Percentiles rank a stretch among this genome's conserved stretches.
Evolutionary conservation across 53 echinoderm and acorn worm species (phyloP).

Genomic region (Arbacia lixula): DNA sequence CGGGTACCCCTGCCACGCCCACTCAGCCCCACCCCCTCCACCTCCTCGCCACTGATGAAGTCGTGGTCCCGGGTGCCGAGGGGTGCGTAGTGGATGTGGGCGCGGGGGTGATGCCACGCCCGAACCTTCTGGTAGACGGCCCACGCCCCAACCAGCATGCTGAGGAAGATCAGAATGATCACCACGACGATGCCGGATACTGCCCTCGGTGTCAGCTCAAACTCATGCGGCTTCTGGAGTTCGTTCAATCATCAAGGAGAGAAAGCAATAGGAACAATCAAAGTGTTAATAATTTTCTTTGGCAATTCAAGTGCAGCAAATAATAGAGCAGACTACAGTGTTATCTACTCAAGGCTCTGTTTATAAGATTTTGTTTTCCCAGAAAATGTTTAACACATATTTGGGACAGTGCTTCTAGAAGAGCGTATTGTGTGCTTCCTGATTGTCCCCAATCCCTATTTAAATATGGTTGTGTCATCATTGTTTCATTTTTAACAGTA

Average conservation of each 20-base stretch:
- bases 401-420: no score
- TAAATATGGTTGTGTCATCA: no score
- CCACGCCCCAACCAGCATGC: conserved; percentile 42
- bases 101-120: conserved; percentile 31
- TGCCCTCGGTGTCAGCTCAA: conserved; percentile 54
- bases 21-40: neutral
- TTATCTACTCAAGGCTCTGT: no score
- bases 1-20: neutral
- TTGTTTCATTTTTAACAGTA: no score
- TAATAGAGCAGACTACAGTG: no score
- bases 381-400: no score
- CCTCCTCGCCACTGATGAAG: conserved; percentile 6
- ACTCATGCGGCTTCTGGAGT: conserved; percentile 37
- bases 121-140: conserved; percentile 63
- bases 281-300: no score
- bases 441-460: no score
- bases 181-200: conserved; percentile 61
- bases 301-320: no score
- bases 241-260: neutral
- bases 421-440: no score
- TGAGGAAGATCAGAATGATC: conserved; percentile 53
- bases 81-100: conserved; percentile 59
- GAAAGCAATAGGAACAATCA: no score
- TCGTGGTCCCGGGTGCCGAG: conserved; percentile 61
- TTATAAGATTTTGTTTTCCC: no score